Percentiles rank a stretch among this genome's conserved stretches.
Evolutionary conservation across 2,888 invertebrate species (phyloP).

Genomic region (Oxystoma pomonae): DNA sequence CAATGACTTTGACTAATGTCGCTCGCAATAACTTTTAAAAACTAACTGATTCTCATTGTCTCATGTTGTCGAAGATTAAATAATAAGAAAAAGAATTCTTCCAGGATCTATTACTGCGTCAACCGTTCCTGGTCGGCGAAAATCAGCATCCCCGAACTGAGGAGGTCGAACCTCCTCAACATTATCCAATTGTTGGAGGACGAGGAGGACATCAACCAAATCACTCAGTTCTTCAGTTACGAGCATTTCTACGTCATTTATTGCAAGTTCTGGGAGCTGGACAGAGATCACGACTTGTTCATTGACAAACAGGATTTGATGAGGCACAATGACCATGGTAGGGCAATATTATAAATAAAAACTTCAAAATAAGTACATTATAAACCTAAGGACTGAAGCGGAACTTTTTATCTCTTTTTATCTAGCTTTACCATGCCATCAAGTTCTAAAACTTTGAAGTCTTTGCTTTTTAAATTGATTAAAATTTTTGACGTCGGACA

Average conservation of each 20-base stretch:
- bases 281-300: conserved; percentile 95
- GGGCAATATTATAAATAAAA: too few relatives aligned
- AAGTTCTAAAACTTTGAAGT: too few relatives aligned
- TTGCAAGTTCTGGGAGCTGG: conserved; percentile 99
- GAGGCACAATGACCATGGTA: conserved; percentile 94
- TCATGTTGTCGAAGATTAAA: too few relatives aligned
- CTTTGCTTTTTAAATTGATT: too few relatives aligned
- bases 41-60: too few relatives aligned
- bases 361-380: too few relatives aligned
- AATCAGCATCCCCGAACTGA: conserved; percentile 84
- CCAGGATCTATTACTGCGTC: conserved; percentile 95
- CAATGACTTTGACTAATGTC: too few relatives aligned
- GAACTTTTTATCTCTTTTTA: too few relatives aligned
- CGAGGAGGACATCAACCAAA: conserved; percentile 96
- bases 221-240: conserved; percentile 88
- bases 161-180: conserved; percentile 85
- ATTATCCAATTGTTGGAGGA: conserved; percentile 82
- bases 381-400: too few relatives aligned
- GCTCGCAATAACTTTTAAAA: too few relatives aligned
- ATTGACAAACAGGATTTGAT: conserved; percentile 93
- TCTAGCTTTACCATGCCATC: too few relatives aligned
- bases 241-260: conserved; percentile 99
- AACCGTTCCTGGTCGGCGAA: conserved; percentile 90
- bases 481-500: too few relatives aligned
- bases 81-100: background rate